phyloP scores from a whole-genome alignment of 2,113 vertebrate species.

The Trichechus manatus region DNA sequence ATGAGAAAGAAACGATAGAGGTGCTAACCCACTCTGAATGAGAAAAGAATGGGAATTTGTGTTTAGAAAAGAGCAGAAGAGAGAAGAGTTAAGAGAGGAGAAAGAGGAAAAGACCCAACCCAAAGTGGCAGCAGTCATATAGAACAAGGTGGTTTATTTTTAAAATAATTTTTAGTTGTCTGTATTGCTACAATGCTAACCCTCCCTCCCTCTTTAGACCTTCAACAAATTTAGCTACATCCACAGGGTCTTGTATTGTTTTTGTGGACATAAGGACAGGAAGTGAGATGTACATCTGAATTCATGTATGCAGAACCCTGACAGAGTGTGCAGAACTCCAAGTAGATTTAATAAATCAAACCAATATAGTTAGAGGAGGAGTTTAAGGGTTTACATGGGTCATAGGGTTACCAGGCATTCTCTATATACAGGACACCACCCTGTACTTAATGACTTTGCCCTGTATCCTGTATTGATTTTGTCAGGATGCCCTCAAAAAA shows the following conservation, averaged over 20 bases:
- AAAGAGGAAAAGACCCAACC: not conserved
- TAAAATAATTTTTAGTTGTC: not conserved
- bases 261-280: not conserved
- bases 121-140: not conserved
- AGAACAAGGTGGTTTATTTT: not conserved
- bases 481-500: not conserved
- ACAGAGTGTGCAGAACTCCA: not conserved
- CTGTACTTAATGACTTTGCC: not conserved
- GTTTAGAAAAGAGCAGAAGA: not conserved
- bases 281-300: not conserved
- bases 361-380: not conserved
- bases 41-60: not conserved
- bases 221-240: not conserved
- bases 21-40: not conserved
- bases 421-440: not conserved
- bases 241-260: not conserved
- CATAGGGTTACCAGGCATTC: not conserved
- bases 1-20: not conserved
- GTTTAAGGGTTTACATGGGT: not conserved
- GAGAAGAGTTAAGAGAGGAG: not conserved
- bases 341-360: not conserved
- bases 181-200: not conserved
- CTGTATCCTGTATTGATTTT: not conserved
- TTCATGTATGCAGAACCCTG: not conserved
- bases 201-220: not conserved